phyloP scores from a whole-genome alignment of 2,797 vertebrate species.

The Urophycis tenuis region DNA sequence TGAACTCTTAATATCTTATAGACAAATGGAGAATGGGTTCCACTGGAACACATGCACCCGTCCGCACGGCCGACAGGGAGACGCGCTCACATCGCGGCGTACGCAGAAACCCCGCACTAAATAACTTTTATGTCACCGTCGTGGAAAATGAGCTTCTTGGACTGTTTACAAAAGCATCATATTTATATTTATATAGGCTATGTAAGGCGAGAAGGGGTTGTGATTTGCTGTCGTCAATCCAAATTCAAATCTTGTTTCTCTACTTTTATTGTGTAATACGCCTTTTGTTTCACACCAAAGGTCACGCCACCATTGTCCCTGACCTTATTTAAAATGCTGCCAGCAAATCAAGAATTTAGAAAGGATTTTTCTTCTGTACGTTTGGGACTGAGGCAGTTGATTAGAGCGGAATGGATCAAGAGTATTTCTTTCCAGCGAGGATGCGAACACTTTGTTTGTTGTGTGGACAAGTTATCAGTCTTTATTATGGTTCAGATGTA shows the following conservation, averaged over 20 bases:
- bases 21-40: slow-evolving; percentile 66
- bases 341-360: neutral
- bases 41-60: slow-evolving; percentile 25
- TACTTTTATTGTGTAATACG: neutral
- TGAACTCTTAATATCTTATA: slow-evolving; percentile 79
- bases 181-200: too few relatives aligned
- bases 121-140: neutral
- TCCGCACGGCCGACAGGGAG: slow-evolving; percentile 15
- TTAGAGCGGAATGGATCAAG: slow-evolving; percentile 44
- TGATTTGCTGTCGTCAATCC: neutral
- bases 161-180: neutral
- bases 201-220: neutral
- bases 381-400: slow-evolving; percentile 31
- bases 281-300: neutral
- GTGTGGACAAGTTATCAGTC: slow-evolving; percentile 65
- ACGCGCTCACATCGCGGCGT: slow-evolving; percentile 12
- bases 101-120: slow-evolving; percentile 9
- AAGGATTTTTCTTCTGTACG: slow-evolving; percentile 8
- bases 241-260: neutral
- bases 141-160: neutral
- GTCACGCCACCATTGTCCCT: slow-evolving; percentile 3
- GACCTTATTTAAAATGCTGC: slow-evolving; percentile 21
- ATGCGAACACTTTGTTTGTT: slow-evolving; percentile 52
- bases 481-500: slow-evolving; percentile 71
- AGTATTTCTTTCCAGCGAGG: slow-evolving; percentile 33